These are phyloP conservation scores for Drosophila lini DNA, from an alignment of 1,140 invertebrate species.

Conservation along the genomic window DNA sequence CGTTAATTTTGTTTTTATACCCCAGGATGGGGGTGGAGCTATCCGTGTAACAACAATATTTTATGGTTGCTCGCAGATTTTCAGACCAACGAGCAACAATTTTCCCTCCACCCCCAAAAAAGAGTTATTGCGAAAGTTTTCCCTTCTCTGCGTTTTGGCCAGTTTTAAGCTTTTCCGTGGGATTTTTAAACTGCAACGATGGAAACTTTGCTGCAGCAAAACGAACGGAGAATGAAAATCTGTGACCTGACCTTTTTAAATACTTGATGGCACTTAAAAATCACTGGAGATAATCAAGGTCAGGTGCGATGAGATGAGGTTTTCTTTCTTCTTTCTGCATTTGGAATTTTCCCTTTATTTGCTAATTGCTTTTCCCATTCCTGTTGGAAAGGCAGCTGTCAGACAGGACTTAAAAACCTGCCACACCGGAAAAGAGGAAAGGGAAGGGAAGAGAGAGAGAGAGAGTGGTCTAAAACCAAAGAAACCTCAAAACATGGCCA, in stretches of 20 bases:
- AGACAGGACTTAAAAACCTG: constrained; percentile 25
- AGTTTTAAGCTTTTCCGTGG: constrained; percentile 29
- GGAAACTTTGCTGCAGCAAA: constrained; percentile 3
- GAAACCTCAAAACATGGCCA: constrained; percentile 49
- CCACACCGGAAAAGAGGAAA: neutral
- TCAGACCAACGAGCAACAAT: constrained; percentile 49
- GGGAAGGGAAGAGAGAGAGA: neutral
- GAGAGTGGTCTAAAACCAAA: constrained; percentile 23
- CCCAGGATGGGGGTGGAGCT: neutral
- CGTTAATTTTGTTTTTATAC: constrained; percentile 70
- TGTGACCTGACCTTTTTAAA: constrained; percentile 45
- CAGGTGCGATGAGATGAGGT: constrained; percentile 15
- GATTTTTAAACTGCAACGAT: constrained; percentile 37
- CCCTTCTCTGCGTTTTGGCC: constrained; percentile 2
- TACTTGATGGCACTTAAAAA: constrained; percentile 48
- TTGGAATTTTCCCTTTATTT: constrained; percentile 38
- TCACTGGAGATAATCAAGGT: constrained; percentile 38
- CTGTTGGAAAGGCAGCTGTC: constrained; percentile 17
- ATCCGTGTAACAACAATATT: constrained; percentile 48
- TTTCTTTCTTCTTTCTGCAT: neutral
- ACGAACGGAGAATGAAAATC: constrained; percentile 8
- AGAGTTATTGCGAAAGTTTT: constrained; percentile 68
- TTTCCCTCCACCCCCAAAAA: constrained; percentile 20
- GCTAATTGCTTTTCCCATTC: constrained; percentile 47
- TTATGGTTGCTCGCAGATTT: constrained; percentile 62